These are phyloP conservation scores for Panzeria rudis DNA, from an alignment of 2,888 invertebrate genomes.

Conservation along the genomic window DNA sequence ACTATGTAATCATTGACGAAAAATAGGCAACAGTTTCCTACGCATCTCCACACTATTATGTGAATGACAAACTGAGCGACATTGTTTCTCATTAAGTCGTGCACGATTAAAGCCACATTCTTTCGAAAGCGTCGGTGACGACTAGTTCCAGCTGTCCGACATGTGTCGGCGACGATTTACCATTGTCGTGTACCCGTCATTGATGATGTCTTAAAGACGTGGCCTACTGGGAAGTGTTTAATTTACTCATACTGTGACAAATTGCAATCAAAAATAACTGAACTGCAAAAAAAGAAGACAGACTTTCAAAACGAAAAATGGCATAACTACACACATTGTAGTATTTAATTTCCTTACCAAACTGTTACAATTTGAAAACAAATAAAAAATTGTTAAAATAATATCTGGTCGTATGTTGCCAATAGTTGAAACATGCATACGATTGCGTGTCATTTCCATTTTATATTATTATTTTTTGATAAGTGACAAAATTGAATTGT, in stretches of 20 bases:
- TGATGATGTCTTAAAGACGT: no score
- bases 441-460: constrained; percentile 50
- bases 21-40: no score
- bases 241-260: constrained; percentile 7
- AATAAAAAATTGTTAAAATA: background rate
- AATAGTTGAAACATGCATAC: constrained; percentile 31
- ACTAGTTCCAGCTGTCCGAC: no score
- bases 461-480: constrained; percentile 9
- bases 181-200: no score
- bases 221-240: no score
- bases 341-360: background rate
- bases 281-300: background rate
- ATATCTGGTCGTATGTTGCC: constrained; percentile 21
- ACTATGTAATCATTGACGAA: no score
- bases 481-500: constrained; percentile 19
- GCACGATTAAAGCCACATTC: no score
- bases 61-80: no score
- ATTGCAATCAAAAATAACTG: background rate
- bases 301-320: background rate
- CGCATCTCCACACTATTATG: no score
- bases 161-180: no score
- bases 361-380: constrained; percentile 21
- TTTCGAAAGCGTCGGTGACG: no score
- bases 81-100: no score
- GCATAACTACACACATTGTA: constrained; percentile 17